phyloP scores from a whole-genome alignment of 1,140 invertebrate species.

The Drosophila setifemur region DNA sequence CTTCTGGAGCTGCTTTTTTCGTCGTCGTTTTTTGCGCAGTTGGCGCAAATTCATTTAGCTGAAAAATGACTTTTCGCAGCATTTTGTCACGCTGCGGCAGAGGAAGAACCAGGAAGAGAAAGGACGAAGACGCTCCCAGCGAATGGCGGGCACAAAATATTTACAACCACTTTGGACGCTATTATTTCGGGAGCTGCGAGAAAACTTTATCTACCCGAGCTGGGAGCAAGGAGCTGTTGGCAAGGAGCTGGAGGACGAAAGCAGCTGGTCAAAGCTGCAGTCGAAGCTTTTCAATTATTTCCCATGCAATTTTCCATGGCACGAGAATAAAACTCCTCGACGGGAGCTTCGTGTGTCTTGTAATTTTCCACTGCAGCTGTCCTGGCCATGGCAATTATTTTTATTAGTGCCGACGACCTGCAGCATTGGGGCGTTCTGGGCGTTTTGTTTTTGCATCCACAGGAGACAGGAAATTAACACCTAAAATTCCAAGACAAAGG shows the following conservation, averaged over 20 bases:
- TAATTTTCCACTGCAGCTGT: constrained; percentile 51
- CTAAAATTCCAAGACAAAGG: constrained; percentile 46
- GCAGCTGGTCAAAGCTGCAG: constrained; percentile 43
- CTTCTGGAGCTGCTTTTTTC: constrained; percentile 28
- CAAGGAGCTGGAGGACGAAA: constrained; percentile 1
- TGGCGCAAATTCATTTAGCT: constrained; percentile 79
- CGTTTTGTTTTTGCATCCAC: constrained; percentile 33
- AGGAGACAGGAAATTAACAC: constrained; percentile 74
- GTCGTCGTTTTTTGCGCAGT: constrained; percentile 63
- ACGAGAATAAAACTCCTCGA: constrained; percentile 71
- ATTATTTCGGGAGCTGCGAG: constrained; percentile 61
- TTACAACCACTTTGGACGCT: constrained; percentile 79
- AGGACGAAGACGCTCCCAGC: constrained; percentile 26
- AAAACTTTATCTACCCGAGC: constrained; percentile 65
- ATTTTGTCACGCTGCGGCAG: constrained; percentile 50
- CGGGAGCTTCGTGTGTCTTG: constrained; percentile 45
- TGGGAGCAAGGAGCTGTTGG: constrained; percentile 8
- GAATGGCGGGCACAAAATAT: constrained; percentile 67
- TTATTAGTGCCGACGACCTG: constrained; percentile 57
- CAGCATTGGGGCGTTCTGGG: no score
- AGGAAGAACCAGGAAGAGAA: no score
- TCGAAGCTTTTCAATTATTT: constrained; percentile 78
- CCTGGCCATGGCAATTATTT: constrained; percentile 62
- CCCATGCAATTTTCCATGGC: constrained; percentile 73
- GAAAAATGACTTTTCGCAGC: constrained; percentile 77